Evolutionary conservation across 1,140 invertebrate genomes (phyloP).

Genomic region (Ips nitidus): DNA sequence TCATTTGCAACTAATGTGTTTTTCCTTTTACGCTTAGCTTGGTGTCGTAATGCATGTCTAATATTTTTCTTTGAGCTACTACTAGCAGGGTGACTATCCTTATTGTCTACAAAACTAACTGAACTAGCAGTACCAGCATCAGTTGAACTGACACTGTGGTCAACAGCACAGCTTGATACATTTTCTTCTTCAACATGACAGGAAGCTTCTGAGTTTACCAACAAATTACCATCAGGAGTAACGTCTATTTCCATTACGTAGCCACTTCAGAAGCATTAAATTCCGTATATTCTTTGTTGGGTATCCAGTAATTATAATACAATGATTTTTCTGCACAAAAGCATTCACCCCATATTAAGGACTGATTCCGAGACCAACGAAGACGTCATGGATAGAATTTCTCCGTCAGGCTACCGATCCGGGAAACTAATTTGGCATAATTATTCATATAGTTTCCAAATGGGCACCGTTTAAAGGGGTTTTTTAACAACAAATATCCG

Average conservation of each 20-base stretch:
- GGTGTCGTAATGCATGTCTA: constrained; percentile 73
- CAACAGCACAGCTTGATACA: not conserved
- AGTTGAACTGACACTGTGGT: too few species aligned
- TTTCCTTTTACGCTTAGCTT: constrained; percentile 77
- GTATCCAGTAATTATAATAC: constrained; percentile 27
- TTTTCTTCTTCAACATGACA: constrained; percentile 44
- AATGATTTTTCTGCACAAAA: constrained; percentile 33
- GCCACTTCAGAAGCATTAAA: constrained; percentile 31
- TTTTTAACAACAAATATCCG: constrained; percentile 42
- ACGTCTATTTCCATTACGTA: constrained; percentile 53
- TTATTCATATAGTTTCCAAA: constrained; percentile 9
- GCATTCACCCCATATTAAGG: constrained; percentile 42
- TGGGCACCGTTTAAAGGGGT: not conserved
- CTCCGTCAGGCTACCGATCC: not conserved
- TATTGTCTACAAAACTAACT: constrained; percentile 19
- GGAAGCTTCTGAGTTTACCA: constrained; percentile 39
- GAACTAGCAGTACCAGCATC: not conserved
- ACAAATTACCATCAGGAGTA: constrained; percentile 44
- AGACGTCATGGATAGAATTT: constrained; percentile 4
- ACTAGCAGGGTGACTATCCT: constrained; percentile 20
- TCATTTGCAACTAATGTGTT: constrained; percentile 68
- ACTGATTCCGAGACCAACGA: not conserved
- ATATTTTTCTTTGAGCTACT: constrained; percentile 57
- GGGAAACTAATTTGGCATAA: not conserved
- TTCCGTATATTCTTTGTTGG: constrained; percentile 10